Percentiles rank a stretch among this genome's conserved stretches.
These are phyloP conservation scores for Tangara arthus DNA, from an alignment of 2,797 vertebrate species.

Conservation along the genomic window DNA sequence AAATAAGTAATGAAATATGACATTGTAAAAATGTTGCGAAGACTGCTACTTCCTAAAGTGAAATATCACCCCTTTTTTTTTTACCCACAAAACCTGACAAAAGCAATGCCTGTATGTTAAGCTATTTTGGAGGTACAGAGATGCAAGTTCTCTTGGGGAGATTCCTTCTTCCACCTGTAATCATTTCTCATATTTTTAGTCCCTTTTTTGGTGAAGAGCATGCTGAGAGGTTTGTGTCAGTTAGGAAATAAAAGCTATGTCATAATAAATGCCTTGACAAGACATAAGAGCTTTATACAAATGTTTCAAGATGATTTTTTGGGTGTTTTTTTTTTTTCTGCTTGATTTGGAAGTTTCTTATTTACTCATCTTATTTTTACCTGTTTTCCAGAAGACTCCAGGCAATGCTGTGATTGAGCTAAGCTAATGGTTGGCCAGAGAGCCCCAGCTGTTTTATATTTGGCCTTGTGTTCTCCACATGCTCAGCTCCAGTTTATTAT, in stretches of 20 bases:
- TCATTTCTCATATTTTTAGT: background rate
- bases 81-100: background rate
- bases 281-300: background rate
- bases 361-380: background rate
- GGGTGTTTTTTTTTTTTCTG: background rate
- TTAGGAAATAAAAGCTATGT: background rate
- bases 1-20: slow-evolving; percentile 31
- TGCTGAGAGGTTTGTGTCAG: background rate
- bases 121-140: background rate
- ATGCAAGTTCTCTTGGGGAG: background rate
- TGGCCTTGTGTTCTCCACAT: background rate
- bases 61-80: background rate
- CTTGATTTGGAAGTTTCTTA: background rate
- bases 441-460: slow-evolving; percentile 31
- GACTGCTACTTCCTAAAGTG: background rate
- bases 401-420: background rate
- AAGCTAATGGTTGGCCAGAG: background rate
- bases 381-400: background rate
- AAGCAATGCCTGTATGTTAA: background rate
- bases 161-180: background rate
- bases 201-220: background rate
- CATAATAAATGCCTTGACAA: background rate
- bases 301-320: background rate
- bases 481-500: background rate
- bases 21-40: background rate